Evolutionary conservation across 2,888 invertebrate species (phyloP), one percentile per base, ranked within the genome.

Genomic region (Bembecia ichneumoniformis): DNA sequence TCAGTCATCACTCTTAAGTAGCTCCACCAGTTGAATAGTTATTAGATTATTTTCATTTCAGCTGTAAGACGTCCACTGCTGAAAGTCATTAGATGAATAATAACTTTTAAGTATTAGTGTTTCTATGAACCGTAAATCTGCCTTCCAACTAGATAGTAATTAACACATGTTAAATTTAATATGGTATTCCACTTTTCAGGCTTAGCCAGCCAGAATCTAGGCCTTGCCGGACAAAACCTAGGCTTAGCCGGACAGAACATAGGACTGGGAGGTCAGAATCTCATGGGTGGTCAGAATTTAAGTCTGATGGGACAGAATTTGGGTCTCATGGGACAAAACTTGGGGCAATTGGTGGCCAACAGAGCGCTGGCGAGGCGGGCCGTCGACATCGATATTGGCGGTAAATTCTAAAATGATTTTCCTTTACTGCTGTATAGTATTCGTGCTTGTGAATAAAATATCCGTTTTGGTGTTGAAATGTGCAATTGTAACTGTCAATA

Each of bases 341-440:
- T 84, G n/a, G 80, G 79, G 1, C 82, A 79, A 58, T 64, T 78
- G 47, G 78, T 78, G 54, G 82, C 84, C 10, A 81, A 80, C 51
- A 55, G 84, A 1, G 67, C 68, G 71, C 58, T 83, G 46, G 80
- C 80, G 1, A 57, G 83, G 43, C 57, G 83, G 13, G 82, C 80
- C 1, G 78, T 74, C 1, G 82, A 83, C 51, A 75, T 82, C 57
- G 84, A 84, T 36, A 74, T 77, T 57, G 58, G 58, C 20, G 69
- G 73, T 72, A 5, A 50, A 28, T 28, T 28, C 28, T 28, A 28
- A 59, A 56, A 40, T 13, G 2, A 13, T 40, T 10, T 7, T 20
- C 13, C 14, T 11, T 46, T 35, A 10, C 1, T 13, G 3, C 14
- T n/a, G 14, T 40, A 10, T n/a, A 13, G n/a, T 40, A 45, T 15